phyloP scores from a whole-genome alignment of 2,797 vertebrate species.

The Rhabdomys pumilio region DNA sequence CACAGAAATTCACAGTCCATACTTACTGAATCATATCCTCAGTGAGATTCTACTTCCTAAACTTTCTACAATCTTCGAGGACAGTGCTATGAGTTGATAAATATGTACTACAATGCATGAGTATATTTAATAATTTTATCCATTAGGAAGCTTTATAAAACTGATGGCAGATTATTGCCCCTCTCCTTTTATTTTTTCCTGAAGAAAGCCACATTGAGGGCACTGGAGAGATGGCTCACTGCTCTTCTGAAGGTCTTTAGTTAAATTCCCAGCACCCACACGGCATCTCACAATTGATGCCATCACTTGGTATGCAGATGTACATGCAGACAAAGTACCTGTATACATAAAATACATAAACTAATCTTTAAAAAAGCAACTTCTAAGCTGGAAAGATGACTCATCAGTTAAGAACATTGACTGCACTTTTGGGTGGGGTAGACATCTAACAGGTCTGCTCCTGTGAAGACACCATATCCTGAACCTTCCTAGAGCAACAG shows the following conservation, averaged over 20 bases:
- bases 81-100: not conserved
- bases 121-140: not conserved
- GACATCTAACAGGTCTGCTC: too few species aligned
- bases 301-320: not conserved
- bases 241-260: not conserved
- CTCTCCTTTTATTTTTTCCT: not conserved
- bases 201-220: not conserved
- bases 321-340: not conserved
- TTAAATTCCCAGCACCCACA: not conserved
- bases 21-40: too few species aligned
- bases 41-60: not conserved
- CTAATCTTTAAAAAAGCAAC: not conserved
- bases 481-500: too few species aligned
- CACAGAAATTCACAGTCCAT: too few species aligned
- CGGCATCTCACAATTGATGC: not conserved
- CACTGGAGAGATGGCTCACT: not conserved
- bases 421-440: too few species aligned
- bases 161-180: not conserved
- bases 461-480: too few species aligned
- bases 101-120: not conserved
- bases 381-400: not conserved
- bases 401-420: not conserved
- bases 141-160: not conserved
- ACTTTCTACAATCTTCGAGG: not conserved
- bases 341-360: not conserved